These are phyloP conservation scores for Melanostoma mellinum DNA, from an alignment of 2,888 invertebrate genomes.

Conservation along the genomic window DNA sequence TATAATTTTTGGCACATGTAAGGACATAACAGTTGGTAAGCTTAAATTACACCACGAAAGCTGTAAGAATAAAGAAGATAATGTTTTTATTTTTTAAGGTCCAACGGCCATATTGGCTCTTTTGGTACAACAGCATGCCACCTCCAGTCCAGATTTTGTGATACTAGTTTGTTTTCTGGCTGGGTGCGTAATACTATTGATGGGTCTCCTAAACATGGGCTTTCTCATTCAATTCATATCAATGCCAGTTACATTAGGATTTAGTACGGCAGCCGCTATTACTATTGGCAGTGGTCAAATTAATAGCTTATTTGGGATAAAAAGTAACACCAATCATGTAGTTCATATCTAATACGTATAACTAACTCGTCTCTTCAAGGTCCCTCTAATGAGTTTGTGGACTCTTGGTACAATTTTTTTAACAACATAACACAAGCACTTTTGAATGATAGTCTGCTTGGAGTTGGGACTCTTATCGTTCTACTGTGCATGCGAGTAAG, in stretches of 20 bases:
- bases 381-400: constrained; percentile 85
- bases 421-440: constrained; percentile 85
- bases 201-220: constrained; percentile 90
- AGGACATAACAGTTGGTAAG: constrained; percentile 89
- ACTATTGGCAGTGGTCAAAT: constrained; percentile 92
- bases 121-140: constrained; percentile 88
- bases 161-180: constrained; percentile 88
- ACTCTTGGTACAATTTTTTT: constrained; percentile 85
- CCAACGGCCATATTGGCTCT: constrained; percentile 95
- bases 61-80: neutral
- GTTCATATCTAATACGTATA: no score
- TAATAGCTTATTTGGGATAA: constrained; percentile 87
- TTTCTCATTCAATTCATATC: constrained; percentile 93
- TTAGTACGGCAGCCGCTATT: constrained; percentile 92
- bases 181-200: constrained; percentile 87
- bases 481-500: constrained; percentile 86
- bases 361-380: constrained; percentile 70
- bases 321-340: constrained; percentile 80
- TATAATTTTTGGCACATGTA: constrained; percentile 92
- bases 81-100: constrained; percentile 82
- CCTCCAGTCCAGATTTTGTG: constrained; percentile 86
- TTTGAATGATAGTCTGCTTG: constrained; percentile 87
- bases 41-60: no score
- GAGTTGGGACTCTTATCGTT: constrained; percentile 85
- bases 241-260: constrained; percentile 91